Base-by-base conservation (phyloP, 2,888 invertebrate genomes). In the Fragum sueziense region DNA sequence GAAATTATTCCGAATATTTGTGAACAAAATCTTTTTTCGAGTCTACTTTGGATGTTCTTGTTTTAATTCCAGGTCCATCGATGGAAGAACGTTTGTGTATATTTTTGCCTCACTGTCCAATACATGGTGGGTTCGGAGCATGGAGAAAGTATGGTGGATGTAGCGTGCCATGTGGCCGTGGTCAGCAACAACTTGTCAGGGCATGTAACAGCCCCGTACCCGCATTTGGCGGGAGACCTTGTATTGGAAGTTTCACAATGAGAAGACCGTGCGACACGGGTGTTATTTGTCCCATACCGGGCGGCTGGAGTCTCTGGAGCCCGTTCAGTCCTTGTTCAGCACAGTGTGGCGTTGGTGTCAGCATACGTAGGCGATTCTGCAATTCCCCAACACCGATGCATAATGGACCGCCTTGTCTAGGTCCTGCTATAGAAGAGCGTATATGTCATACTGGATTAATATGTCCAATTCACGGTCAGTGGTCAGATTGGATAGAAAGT, bases 401-500 rank as follows among this genome's bases (percentile, higher is more conserved):
- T 47, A 69, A 77, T 7, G 82, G 82, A 22, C 14, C 11, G 0
- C 25, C 25, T 1, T 82, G 59, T 61, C 1, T 47, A 25, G 86
- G 86, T 25, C 51, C 61, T 27, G 1, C 33, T 7, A 25, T 73
- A 0, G 81, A 84, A 20, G 72, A 79, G 22, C 65, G 31, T 52
- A 27, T 33, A 2, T 86, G 86, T 52, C 70, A 74, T 33, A 74
- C 78, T 17, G 68, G 70, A 17, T 47, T 76, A 9, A 52, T 17
- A 20, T 86, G 86, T 41, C 68, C 79, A 25, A 37, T 85, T 0
- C 27, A 84, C 41, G 85, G 85, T 0, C 70, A 52, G 1, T 85
- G 82, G 80, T 62, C 73, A n/a, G 29, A n/a, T 9, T 79, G 79
- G 79, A 59, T 51, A 2, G 33, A 22, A n/a, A 33, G 29, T n/a